A percentile compares a stretch with the other conserved stretches of the same genome.
These are phyloP conservation scores for Volucella bombylans DNA, from an alignment of 2,888 invertebrate species.

Conservation along the genomic window DNA sequence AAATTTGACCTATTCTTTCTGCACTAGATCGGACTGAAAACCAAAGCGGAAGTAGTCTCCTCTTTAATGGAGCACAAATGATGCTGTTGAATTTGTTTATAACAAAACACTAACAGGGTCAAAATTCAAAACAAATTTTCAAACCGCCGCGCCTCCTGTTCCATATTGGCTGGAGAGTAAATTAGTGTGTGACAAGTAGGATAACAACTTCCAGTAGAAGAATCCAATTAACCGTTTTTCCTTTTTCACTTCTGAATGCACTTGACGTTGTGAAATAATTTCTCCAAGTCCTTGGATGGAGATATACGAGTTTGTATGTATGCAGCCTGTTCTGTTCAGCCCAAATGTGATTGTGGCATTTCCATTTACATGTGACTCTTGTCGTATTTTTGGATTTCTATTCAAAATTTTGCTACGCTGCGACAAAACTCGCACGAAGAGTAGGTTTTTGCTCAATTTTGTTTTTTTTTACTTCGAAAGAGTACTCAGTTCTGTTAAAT, in stretches of 20 bases:
- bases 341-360: slow-evolving; percentile 42
- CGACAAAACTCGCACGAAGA: slow-evolving; percentile 46
- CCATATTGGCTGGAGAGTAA: slow-evolving; percentile 49
- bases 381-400: slow-evolving; percentile 11
- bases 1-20: no score
- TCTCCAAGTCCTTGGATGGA: no score
- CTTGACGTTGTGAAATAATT: slow-evolving; percentile 4
- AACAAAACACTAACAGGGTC: not conserved
- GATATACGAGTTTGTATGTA: no score
- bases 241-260: slow-evolving; percentile 16
- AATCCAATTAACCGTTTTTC: not conserved
- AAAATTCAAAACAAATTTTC: slow-evolving; percentile 35
- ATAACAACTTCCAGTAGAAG: no score
- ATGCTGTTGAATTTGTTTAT: no score
- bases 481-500: no score
- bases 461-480: no score
- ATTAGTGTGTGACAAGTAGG: slow-evolving; percentile 33
- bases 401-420: slow-evolving; percentile 52
- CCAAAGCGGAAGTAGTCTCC: no score
- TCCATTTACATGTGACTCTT: not conserved
- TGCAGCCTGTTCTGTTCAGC: not conserved
- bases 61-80: no score
- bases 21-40: no score
- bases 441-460: not conserved
- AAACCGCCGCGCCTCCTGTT: slow-evolving; percentile 26